phyloP scores from a whole-genome alignment of 2,888 invertebrate species.

The Galerucella calmariensis region DNA sequence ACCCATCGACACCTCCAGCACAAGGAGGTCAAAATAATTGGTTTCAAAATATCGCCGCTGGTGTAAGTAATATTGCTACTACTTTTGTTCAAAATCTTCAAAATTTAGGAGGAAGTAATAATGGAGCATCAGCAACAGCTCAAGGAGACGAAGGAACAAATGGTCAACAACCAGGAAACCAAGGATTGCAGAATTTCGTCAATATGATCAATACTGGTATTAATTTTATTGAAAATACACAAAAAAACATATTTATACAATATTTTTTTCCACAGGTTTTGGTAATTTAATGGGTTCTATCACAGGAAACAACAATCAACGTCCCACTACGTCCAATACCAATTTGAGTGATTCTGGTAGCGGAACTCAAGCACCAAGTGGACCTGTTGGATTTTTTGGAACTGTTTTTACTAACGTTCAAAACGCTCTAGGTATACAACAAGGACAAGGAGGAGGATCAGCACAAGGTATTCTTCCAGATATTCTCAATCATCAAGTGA shows the following conservation, averaged over 20 bases:
- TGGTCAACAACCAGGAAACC: slow-evolving; percentile 36
- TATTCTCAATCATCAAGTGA: too few relatives aligned
- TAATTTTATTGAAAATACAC: slow-evolving; percentile 2
- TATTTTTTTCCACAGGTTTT: slow-evolving; percentile 43
- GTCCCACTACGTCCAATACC: slow-evolving; percentile 43
- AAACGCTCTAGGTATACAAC: slow-evolving; percentile 43
- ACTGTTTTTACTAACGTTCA: slow-evolving; percentile 46
- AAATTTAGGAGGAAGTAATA: slow-evolving; percentile 23
- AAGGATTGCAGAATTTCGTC: slow-evolving; percentile 46
- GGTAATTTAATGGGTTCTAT: slow-evolving; percentile 46
- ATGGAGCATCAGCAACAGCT: slow-evolving; percentile 24
- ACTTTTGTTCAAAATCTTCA: slow-evolving; percentile 48
- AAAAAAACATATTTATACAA: slow-evolving; percentile 3
- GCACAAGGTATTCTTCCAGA: slow-evolving; percentile 40
- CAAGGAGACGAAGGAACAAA: slow-evolving; percentile 36
- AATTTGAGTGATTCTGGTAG: slow-evolving; percentile 48
- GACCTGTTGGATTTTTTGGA: slow-evolving; percentile 36
- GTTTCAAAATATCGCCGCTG: slow-evolving; percentile 45
- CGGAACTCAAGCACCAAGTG: slow-evolving; percentile 13
- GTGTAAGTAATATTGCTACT: slow-evolving; percentile 44
- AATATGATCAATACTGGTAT: slow-evolving; percentile 49
- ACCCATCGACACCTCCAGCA: slow-evolving; percentile 1
- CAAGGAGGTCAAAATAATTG: slow-evolving; percentile 37
- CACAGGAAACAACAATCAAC: slow-evolving; percentile 38
- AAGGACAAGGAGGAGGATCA: slow-evolving; percentile 25